These are phyloP conservation scores for Plagiodera versicolora DNA, from an alignment of 2,888 invertebrate species.

Conservation along the genomic window DNA sequence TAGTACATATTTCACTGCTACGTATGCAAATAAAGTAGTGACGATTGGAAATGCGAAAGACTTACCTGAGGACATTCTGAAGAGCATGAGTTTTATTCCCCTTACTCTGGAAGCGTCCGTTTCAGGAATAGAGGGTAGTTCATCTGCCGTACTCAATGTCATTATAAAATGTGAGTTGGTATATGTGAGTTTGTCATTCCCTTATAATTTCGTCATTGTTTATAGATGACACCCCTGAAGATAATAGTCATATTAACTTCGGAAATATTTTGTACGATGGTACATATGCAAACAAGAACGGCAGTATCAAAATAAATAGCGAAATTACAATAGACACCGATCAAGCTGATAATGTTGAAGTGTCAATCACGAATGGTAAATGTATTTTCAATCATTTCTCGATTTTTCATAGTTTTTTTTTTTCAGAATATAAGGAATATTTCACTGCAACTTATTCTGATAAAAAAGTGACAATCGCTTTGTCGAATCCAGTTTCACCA, in stretches of 20 bases:
- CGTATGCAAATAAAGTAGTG: slow-evolving; percentile 11
- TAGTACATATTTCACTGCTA: slow-evolving; percentile 16
- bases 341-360: slow-evolving; percentile 3
- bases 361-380: slow-evolving; percentile 5
- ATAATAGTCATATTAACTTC: slow-evolving; percentile 5
- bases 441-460: background rate
- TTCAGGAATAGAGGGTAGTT: background rate
- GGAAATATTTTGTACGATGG: background rate
- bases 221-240: background rate
- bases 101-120: slow-evolving; percentile 15
- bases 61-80: slow-evolving; percentile 11
- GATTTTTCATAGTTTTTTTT: background rate
- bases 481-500: background rate
- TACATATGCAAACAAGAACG: background rate
- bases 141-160: slow-evolving; percentile 20
- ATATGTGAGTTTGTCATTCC: background rate
- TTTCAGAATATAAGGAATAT: slow-evolving; percentile 9
- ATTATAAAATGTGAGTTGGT: slow-evolving; percentile 18
- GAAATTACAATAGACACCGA: background rate
- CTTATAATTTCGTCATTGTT: background rate
- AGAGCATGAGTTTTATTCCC: slow-evolving; percentile 12
- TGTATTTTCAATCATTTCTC: background rate
- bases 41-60: background rate
- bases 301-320: background rate
- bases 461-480: background rate